Percentiles rank a stretch among this genome's conserved stretches.
These are phyloP conservation scores for Diplolepis rosae DNA, from an alignment of 2,888 invertebrate species.

Conservation along the genomic window DNA sequence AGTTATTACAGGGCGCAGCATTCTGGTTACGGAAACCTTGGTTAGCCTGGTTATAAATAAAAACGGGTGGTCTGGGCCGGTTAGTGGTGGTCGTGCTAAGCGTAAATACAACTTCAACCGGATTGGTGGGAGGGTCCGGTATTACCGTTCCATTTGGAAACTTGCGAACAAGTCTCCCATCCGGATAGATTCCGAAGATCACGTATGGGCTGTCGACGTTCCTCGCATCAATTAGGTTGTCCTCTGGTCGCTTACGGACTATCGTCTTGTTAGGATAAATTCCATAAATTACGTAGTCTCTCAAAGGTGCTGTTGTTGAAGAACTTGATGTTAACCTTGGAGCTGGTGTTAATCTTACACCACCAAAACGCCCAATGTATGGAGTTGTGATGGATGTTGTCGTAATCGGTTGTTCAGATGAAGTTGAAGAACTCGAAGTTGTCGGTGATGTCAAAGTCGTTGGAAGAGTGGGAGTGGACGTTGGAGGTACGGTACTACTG, in stretches of 20 bases:
- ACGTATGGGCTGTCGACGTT: conserved; percentile 83
- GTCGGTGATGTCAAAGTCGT: conserved; percentile 43
- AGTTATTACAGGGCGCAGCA: conserved; percentile 62
- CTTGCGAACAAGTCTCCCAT: conserved; percentile 86
- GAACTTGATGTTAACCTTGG: conserved; percentile 66
- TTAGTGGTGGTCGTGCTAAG: conserved; percentile 70
- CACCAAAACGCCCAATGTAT: conserved; percentile 64
- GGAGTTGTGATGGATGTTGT: conserved; percentile 45
- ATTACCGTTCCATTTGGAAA: conserved; percentile 87
- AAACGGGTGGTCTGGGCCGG: conserved; percentile 58
- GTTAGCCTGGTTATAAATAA: conserved; percentile 63
- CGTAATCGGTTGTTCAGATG: conserved; percentile 44
- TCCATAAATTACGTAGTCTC: conserved; percentile 84
- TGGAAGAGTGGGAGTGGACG: conserved; percentile 1
- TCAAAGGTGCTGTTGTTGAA: conserved; percentile 74
- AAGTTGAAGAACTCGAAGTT: conserved; percentile 34
- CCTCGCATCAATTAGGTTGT: conserved; percentile 79
- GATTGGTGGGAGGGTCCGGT: conserved; percentile 76
- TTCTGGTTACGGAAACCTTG: conserved; percentile 63
- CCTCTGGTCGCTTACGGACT: conserved; percentile 83
- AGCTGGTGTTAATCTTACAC: conserved; percentile 61
- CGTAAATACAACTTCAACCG: conserved; percentile 71
- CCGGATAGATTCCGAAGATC: conserved; percentile 85
- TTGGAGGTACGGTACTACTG: not conserved
- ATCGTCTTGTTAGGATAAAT: conserved; percentile 87